Conservation (phyloP, 2,797 vertebrate genomes). For the Linurgus olivaceus region DNA sequence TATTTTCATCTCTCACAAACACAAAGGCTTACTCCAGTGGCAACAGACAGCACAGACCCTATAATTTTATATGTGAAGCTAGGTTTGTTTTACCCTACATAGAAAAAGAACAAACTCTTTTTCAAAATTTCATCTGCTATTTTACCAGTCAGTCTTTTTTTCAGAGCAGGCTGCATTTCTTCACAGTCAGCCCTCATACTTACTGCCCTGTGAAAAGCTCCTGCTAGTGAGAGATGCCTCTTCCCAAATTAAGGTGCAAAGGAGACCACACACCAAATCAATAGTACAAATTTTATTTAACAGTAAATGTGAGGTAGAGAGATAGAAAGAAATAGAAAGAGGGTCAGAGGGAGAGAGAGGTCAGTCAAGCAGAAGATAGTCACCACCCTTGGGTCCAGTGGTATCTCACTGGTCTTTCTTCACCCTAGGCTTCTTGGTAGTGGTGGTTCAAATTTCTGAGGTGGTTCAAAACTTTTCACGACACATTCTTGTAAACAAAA, state of each 20-base stretch:
- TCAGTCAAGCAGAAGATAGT: background rate
- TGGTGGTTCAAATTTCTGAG: rapidly evolving
- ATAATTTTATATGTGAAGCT: background rate
- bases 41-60: background rate
- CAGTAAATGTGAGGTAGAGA: background rate
- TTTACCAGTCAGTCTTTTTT: background rate
- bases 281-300: background rate
- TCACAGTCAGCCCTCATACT: background rate
- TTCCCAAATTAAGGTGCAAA: background rate
- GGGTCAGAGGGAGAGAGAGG: no score
- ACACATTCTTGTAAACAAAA: background rate
- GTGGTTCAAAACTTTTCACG: background rate
- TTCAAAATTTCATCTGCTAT: background rate
- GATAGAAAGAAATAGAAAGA: background rate
- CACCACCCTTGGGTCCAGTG: rapidly evolving
- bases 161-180: background rate
- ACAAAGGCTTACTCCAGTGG: background rate
- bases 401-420: background rate
- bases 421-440: background rate
- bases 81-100: background rate
- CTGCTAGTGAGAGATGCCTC: background rate
- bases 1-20: background rate
- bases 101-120: background rate
- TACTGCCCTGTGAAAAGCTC: background rate
- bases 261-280: background rate